phyloP scores from a whole-genome alignment of 2,797 vertebrate genomes.

The Ciconia nigra region DNA sequence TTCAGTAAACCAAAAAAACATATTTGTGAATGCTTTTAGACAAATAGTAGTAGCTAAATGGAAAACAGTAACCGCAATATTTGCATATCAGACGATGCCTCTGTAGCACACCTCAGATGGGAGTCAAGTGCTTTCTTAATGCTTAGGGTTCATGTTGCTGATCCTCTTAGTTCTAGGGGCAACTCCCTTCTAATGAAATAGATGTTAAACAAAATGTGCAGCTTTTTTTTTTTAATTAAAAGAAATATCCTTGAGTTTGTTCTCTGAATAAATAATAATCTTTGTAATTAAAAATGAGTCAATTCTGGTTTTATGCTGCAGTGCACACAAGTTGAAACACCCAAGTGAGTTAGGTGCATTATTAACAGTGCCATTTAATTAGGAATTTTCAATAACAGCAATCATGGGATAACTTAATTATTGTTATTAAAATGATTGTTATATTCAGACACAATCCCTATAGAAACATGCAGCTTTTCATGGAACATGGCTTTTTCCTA shows the following conservation, averaged over 20 bases:
- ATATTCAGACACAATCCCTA: not conserved
- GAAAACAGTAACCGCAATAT: not conserved
- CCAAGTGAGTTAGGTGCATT: not conserved
- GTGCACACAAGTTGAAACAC: not conserved
- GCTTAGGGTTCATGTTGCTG: not conserved
- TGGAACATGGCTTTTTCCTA: not conserved
- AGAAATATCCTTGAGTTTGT: not conserved
- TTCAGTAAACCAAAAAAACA: not conserved
- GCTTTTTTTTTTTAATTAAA: slow-evolving; percentile 13
- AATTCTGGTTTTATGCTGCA: not conserved
- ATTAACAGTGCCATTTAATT: slow-evolving; percentile 29
- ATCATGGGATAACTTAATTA: not conserved
- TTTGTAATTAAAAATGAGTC: slow-evolving; percentile 38
- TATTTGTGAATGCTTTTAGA: not conserved
- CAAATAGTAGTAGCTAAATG: not conserved
- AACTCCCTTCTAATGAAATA: not conserved
- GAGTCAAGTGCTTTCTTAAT: not conserved
- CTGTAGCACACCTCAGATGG: not conserved
- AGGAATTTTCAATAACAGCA: slow-evolving; percentile 21
- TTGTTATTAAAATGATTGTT: not conserved
- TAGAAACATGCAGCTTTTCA: not conserved
- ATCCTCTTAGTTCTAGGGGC: not conserved
- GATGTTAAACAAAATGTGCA: not conserved
- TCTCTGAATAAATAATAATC: slow-evolving; percentile 22
- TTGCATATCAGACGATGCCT: not conserved